Evolutionary conservation across 2,888 invertebrate species (phyloP).

Genomic region (Crossocerus cetratus): DNA sequence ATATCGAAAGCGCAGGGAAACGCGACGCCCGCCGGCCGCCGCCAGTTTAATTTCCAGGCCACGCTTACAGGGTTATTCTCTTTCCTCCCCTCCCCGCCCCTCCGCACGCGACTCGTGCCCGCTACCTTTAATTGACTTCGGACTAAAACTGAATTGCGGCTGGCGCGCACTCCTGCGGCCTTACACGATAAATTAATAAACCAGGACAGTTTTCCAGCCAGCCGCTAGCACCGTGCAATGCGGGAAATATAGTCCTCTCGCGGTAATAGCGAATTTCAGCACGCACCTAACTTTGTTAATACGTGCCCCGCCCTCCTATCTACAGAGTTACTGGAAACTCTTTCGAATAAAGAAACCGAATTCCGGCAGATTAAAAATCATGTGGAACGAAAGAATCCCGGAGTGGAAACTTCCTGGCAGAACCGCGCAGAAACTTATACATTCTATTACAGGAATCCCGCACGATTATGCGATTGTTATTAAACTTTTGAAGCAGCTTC

Average conservation of each 20-base stretch:
- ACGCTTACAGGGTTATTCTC: constrained; percentile 4
- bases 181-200: constrained; percentile 49
- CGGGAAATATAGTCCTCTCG: constrained; percentile 12
- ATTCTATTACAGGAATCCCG: too few species aligned
- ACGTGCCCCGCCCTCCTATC: not conserved
- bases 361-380: too few species aligned
- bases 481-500: too few species aligned
- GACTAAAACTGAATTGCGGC: constrained; percentile 43
- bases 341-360: too few species aligned
- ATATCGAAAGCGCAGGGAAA: constrained; percentile 10
- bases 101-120: constrained; percentile 15
- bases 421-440: too few species aligned
- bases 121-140: constrained; percentile 42
- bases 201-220: constrained; percentile 37
- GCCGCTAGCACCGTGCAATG: constrained; percentile 8
- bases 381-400: too few species aligned
- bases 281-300: constrained; percentile 4
- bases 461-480: too few species aligned
- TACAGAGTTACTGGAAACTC: too few species aligned
- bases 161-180: constrained; percentile 18
- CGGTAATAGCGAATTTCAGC: not conserved
- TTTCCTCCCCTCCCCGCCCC: not conserved
- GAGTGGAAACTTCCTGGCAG: too few species aligned
- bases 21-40: not conserved
- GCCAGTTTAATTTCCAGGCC: constrained; percentile 35